Conservation (phyloP, 2,113 vertebrate species). For the Misgurnus anguillicaudatus region DNA sequence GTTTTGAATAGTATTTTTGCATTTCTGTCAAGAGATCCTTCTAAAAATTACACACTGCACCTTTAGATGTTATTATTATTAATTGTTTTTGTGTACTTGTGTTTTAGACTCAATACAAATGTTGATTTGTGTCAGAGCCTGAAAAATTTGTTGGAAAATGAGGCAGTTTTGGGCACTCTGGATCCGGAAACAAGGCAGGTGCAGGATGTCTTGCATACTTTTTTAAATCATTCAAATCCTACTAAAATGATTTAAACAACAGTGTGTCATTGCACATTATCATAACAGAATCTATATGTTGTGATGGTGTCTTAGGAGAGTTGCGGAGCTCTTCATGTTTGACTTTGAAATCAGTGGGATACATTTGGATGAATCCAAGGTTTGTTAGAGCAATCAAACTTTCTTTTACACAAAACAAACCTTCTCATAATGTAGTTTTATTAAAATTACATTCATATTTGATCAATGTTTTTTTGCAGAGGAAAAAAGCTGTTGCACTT, state of each 20-base stretch:
- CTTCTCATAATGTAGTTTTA: neutral
- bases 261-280: neutral
- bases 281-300: slow-evolving; percentile 35
- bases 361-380: slow-evolving; percentile 91
- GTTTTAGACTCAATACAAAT: slow-evolving; percentile 90
- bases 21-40: too few species aligned
- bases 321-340: slow-evolving; percentile 96
- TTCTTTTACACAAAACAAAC: neutral
- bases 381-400: slow-evolving; percentile 60
- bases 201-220: neutral
- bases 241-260: neutral
- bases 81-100: slow-evolving; percentile 27
- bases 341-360: slow-evolving; percentile 99
- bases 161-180: slow-evolving; percentile 76
- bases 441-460: neutral
- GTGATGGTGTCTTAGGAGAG: slow-evolving; percentile 77
- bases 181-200: slow-evolving; percentile 88
- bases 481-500: slow-evolving; percentile 84
- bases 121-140: slow-evolving; percentile 89
- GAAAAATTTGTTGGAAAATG: slow-evolving; percentile 77
- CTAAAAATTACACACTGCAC: too few species aligned
- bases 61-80: neutral
- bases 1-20: too few species aligned
- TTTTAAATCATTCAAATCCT: neutral
- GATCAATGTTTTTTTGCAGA: slow-evolving; percentile 67